Conservation (phyloP, 1,140 invertebrate genomes). For the Probaryconus sp. region DNA sequence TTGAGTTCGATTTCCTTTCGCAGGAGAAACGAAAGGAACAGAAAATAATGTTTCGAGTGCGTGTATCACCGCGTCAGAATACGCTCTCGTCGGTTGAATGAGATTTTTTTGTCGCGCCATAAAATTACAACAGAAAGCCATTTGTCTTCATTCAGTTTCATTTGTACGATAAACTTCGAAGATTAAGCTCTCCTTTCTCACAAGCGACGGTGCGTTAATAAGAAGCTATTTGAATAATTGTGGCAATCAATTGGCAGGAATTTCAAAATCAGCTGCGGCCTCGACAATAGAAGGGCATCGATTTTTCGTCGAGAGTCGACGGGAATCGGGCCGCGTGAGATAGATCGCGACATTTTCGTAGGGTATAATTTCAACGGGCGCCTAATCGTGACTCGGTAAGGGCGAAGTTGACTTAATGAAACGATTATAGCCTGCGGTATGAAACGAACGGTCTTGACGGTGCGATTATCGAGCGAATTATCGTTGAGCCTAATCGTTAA, state of each 20-base stretch:
- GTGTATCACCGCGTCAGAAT: too few species aligned
- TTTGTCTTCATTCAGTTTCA: conserved; percentile 48
- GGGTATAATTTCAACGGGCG: conserved; percentile 29
- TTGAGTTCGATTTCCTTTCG: too few species aligned
- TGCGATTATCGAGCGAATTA: conserved; percentile 59
- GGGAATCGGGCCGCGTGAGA: conserved; percentile 12
- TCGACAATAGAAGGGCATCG: conserved; percentile 4
- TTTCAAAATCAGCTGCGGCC: conserved; percentile 14
- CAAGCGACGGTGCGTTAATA: neutral
- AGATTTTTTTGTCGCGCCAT: too few species aligned
- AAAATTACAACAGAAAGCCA: neutral
- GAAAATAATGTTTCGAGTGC: too few species aligned
- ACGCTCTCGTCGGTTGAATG: too few species aligned
- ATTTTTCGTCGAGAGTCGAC: conserved; percentile 12
- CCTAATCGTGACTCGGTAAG: conserved; percentile 52
- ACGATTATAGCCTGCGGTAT: conserved; percentile 42
- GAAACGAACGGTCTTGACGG: conserved; percentile 46
- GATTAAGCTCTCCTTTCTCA: conserved; percentile 35
- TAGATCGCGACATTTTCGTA: conserved; percentile 43
- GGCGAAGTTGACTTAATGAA: conserved; percentile 60
- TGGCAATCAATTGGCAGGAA: conserved; percentile 32
- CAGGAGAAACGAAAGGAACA: too few species aligned
- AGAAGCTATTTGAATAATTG: conserved; percentile 47
- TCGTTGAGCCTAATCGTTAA: conserved; percentile 53
- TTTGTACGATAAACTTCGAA: conserved; percentile 11